Evolutionary conservation across 92 coral and sea anemone genomes (phyloP), one percentile per base, ranked within the genome.

Genomic region (Palythoa grandiflora): DNA sequence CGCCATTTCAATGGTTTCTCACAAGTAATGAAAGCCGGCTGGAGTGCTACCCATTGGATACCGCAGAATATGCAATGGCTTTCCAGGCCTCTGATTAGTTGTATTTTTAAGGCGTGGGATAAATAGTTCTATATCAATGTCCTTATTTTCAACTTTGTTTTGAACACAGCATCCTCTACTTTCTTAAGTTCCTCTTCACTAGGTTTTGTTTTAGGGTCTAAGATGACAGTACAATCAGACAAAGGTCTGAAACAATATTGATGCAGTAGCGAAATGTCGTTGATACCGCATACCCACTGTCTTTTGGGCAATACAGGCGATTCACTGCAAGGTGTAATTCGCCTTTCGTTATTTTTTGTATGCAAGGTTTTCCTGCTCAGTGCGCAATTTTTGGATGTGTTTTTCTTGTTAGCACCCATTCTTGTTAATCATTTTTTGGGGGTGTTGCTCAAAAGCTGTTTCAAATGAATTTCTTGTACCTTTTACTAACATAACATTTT

Each of bases 231-330:
- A 1, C 28, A 28, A 28, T 28, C 28, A 28, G 28, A 28, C 28
- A 28, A 28, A 28, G 28, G 28, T 28, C 28, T 28, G 38, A 68
- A n/a, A 20, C 73, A 68, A 28, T 71, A 36, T 71, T 71, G 75
- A 71, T 71, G 75, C 75, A 71, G 75, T 71, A 71, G 40, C 75
- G 40, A 36, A 71, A 71, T 28, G 75, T 71, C 40, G 48, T 71
- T 28, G 50, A 71, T 36, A 71, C 75, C 47, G 75, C 75, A 28
- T 28, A 28, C 75, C 44, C 75, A 28, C 40, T 28, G 47, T 71
- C 47, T 71, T 28, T 28, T 11, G 75, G 75, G 75, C 75, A 71
- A 36, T 71, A 71, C 44, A 21, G 75, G 44, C 75, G 50, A 28
- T 70, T 70, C 40, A 70, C 75, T 20, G 75, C 75, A 28, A 70